Base-by-base conservation (phyloP, 2,113 vertebrate genomes). In the Rhabdomys dilectus region DNA sequence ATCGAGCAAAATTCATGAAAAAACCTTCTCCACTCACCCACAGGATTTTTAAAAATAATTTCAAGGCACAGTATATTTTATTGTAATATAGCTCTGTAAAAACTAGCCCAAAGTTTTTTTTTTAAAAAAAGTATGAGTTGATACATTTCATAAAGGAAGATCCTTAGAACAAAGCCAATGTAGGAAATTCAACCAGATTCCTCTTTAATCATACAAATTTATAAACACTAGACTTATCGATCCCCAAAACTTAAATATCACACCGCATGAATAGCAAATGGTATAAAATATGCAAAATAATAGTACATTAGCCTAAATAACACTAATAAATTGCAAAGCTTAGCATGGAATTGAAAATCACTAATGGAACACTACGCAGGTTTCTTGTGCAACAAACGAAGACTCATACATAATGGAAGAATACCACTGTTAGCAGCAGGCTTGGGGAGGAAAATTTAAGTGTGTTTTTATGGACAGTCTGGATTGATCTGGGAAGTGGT, bases 261-360 rank as follows among this genome's bases (percentile, higher is more conserved):
- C 89, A 93, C 97, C 91, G 95, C 92, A 98, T 97, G 95, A 97
- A 97, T 96, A 98, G 96, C 81, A 98, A 98, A 98, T 98, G 96
- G 98, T 97, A 98, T 98, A 98, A 98, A 98, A 98, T 98, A 99
- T 98, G 98, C 97, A 98, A 99, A 99, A 98, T 99, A 98, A 99
- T 98, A 98, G 98, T 98, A 98, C 97, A 98, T 98, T 98, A 98
- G 94, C 91, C 97, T 98, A 98, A 98, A 98, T 97, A 99, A 98
- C 96, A 96, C 97, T 98, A 98, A 99, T 99, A 98, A 99, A 99
- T 98, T 98, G 98, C 98, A 98, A 98, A 98, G 98, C 98, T 98
- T 98, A 98, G 98, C 98, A 98, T 97, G 98, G 98, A 98, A 99
- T 98, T 98, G 98, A 98, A 99, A 98, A 98, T 98, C 98, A 96